Evolutionary conservation across 1,140 invertebrate species (phyloP).

Genomic region (Capitella teleta): DNA sequence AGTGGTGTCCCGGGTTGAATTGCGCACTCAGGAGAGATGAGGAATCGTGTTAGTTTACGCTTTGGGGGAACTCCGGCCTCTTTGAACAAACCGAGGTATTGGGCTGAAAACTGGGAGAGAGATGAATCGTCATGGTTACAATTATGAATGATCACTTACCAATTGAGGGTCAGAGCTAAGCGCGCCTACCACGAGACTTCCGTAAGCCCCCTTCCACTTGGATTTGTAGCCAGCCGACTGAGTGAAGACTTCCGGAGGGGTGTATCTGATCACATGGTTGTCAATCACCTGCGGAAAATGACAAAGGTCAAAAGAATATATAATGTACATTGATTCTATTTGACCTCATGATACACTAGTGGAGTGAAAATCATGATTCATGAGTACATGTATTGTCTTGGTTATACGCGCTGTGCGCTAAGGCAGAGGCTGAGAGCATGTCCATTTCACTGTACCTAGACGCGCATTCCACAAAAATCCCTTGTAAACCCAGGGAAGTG

Average conservation of each 20-base stretch:
- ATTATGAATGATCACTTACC: constrained; percentile 33
- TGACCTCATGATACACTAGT: background rate
- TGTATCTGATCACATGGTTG: constrained; percentile 90
- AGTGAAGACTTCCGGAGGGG: constrained; percentile 64
- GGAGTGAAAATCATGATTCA: background rate
- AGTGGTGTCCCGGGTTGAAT: constrained; percentile 82
- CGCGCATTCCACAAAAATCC: background rate
- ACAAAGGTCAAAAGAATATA: background rate
- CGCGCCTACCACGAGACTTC: constrained; percentile 76
- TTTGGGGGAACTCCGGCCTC: constrained; percentile 83
- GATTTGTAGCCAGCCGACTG: constrained; percentile 38
- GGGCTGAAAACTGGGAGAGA: constrained; percentile 59
- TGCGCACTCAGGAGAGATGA: constrained; percentile 73
- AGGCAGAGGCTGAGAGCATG: background rate
- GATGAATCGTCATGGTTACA: background rate
- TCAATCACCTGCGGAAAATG: constrained; percentile 62
- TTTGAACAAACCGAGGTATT: constrained; percentile 77
- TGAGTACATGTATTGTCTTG: background rate
- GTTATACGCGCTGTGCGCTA: background rate
- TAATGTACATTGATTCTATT: background rate
- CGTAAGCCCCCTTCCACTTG: constrained; percentile 36
- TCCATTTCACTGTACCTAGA: background rate
- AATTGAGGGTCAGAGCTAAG: constrained; percentile 69
- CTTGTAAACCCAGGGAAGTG: no score
- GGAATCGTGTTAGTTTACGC: constrained; percentile 66